A percentile compares a stretch with the other conserved stretches of the same genome.
Conservation (phyloP, 1,140 invertebrate genomes). For the Pentalonia nigronervosa region DNA sequence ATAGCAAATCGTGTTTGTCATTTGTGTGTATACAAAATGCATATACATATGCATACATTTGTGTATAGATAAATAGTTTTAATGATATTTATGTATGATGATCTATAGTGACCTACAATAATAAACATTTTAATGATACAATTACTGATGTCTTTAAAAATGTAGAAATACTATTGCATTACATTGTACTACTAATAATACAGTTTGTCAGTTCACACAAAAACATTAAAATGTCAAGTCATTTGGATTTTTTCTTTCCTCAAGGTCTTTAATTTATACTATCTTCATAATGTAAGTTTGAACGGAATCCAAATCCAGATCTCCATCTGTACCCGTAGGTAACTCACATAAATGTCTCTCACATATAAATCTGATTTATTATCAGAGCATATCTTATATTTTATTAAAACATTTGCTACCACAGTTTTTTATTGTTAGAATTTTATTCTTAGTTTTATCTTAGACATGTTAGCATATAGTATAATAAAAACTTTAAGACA, state of each 20-base stretch:
- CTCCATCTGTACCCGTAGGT: not conserved
- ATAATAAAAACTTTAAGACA: not conserved
- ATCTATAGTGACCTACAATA: slow-evolving; percentile 4
- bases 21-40: not conserved
- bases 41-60: not conserved
- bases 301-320: not conserved
- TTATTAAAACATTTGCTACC: not conserved
- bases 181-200: slow-evolving; percentile 10
- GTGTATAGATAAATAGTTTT: not conserved
- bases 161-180: not conserved
- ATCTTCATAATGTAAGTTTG: not conserved
- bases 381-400: not conserved
- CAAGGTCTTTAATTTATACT: slow-evolving; percentile 28
- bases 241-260: not conserved
- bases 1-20: not conserved
- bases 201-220: not conserved
- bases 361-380: slow-evolving; percentile 1
- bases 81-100: slow-evolving; percentile 10
- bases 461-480: not conserved
- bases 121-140: not conserved
- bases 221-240: slow-evolving; percentile 35
- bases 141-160: slow-evolving; percentile 4
- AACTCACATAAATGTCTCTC: not conserved
- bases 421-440: not conserved
- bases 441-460: not conserved